Evolutionary conservation across 2,113 vertebrate species (phyloP).

Genomic region (Tinamus guttatus): DNA sequence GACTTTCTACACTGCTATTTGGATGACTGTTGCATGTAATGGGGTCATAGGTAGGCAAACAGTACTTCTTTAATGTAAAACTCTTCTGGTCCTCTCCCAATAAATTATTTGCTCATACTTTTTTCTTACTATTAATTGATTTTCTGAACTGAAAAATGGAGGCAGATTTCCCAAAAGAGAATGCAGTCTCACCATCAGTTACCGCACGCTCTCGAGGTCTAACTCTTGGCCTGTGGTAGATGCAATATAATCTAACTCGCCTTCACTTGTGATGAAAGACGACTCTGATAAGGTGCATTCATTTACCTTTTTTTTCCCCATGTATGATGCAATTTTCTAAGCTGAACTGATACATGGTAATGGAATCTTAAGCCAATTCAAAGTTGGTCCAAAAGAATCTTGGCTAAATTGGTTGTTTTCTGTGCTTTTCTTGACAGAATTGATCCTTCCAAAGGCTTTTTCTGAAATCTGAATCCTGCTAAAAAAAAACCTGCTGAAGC

Average conservation of each 20-base stretch:
- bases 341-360: neutral
- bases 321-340: neutral
- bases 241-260: too few species aligned
- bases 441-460: neutral
- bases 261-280: neutral
- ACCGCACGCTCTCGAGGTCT: rapidly evolving
- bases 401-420: neutral
- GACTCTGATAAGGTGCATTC: neutral
- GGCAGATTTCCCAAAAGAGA: neutral
- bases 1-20: neutral
- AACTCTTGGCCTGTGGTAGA: neutral
- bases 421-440: neutral
- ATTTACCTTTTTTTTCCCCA: neutral
- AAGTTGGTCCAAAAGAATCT: neutral
- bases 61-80: neutral
- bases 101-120: neutral
- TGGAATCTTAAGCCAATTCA: neutral
- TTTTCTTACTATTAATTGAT: neutral
- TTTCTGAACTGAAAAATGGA: neutral
- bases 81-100: neutral
- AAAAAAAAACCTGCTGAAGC: too few species aligned
- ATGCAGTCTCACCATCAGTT: rapidly evolving
- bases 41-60: neutral
- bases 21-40: neutral
- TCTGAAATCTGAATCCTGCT: neutral